These are phyloP conservation scores for Cirrhinus molitorella DNA, from an alignment of 2,797 vertebrate species.

Conservation along the genomic window DNA sequence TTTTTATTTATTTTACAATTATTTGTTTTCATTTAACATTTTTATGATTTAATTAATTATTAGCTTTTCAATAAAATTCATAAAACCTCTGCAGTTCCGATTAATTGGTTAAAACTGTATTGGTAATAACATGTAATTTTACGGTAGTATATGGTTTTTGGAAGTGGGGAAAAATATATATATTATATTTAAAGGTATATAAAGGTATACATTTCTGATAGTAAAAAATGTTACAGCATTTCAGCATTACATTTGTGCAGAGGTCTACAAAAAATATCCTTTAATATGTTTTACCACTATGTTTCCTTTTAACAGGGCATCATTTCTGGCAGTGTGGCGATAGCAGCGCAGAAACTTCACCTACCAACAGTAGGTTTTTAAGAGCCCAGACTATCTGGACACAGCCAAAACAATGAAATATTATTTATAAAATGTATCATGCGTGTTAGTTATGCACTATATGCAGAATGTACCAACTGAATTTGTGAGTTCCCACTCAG, in stretches of 20 bases:
- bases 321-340: slow-evolving; percentile 55
- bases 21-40: no score
- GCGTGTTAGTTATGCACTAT: neutral
- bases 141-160: no score
- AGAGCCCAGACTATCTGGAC: neutral
- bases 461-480: neutral
- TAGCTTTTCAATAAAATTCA: no score
- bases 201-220: neutral
- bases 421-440: neutral
- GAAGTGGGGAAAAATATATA: no score
- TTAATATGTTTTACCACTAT: neutral
- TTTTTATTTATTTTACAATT: no score
- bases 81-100: no score
- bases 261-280: neutral
- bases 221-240: neutral
- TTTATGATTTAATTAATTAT: no score
- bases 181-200: neutral
- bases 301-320: slow-evolving; percentile 47
- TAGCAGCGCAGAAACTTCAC: slow-evolving; percentile 53
- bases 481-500: neutral
- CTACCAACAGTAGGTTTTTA: slow-evolving; percentile 54
- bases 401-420: neutral
- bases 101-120: no score
- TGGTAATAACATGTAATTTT: no score
- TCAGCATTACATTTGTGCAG: no score